phyloP scores from a whole-genome alignment of 2,888 invertebrate species.

The Linyphia triangularis region DNA sequence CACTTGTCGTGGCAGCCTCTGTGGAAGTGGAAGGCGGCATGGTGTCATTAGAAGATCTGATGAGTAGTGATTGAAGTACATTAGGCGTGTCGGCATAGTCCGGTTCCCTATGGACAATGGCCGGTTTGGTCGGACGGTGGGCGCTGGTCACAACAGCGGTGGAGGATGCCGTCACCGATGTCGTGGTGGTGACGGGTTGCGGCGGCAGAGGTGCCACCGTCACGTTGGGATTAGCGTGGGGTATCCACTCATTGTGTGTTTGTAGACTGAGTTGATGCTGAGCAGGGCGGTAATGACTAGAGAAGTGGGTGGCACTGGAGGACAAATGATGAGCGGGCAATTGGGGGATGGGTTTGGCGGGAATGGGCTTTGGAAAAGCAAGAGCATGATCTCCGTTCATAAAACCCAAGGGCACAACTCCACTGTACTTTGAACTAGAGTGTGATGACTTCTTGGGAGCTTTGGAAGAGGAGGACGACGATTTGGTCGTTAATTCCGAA shows the following conservation, averaged over 20 bases:
- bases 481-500: background rate
- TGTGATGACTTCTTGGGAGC: slow-evolving; percentile 44
- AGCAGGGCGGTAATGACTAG: slow-evolving; percentile 71
- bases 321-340: slow-evolving; percentile 49
- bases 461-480: slow-evolving; percentile 21
- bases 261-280: slow-evolving; percentile 61
- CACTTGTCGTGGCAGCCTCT: slow-evolving; percentile 18
- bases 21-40: slow-evolving; percentile 16
- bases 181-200: slow-evolving; percentile 19
- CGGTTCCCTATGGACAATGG: slow-evolving; percentile 46
- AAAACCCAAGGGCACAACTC: slow-evolving; percentile 42
- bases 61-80: slow-evolving; percentile 67
- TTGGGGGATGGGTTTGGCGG: slow-evolving; percentile 70
- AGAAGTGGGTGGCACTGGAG: slow-evolving; percentile 33
- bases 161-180: slow-evolving; percentile 28
- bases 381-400: slow-evolving; percentile 41
- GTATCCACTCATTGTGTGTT: slow-evolving; percentile 65
- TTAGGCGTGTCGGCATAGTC: slow-evolving; percentile 66
- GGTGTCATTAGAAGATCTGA: slow-evolving; percentile 19
- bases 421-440: slow-evolving; percentile 49
- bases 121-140: slow-evolving; percentile 24
- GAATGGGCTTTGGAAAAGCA: slow-evolving; percentile 48
- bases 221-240: slow-evolving; percentile 67
- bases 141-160: slow-evolving; percentile 35
- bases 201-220: slow-evolving; percentile 64